Evolutionary conservation across 2,888 invertebrate species (phyloP).

Genomic region (Aromia moschata): DNA sequence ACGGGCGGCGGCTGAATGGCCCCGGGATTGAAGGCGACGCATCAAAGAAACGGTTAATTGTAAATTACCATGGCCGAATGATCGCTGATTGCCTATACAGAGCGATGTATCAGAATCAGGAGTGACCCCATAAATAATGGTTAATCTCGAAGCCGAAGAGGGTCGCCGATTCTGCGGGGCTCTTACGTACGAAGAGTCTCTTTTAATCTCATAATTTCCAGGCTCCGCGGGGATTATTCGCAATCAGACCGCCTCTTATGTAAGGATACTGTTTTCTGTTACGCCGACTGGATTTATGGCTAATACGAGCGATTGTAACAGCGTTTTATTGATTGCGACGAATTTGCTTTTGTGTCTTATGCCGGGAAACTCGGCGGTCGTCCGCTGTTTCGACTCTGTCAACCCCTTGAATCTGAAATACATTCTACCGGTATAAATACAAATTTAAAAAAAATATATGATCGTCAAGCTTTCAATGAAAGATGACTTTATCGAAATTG

Average conservation of each 20-base stretch:
- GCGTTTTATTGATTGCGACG: slow-evolving; percentile 10
- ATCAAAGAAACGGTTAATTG: slow-evolving; percentile 52
- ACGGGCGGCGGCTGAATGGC: slow-evolving; percentile 31
- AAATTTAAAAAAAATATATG: too few relatives aligned
- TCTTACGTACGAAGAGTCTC: slow-evolving; percentile 34
- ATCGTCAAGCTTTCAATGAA: too few relatives aligned
- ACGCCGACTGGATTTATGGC: slow-evolving; percentile 17
- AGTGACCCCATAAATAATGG: slow-evolving; percentile 60
- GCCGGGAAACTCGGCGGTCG: too few relatives aligned
- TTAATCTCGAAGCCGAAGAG: slow-evolving; percentile 59
- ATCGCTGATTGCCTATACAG: slow-evolving; percentile 61
- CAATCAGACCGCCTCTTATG: slow-evolving; percentile 36
- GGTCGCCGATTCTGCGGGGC: slow-evolving; percentile 41
- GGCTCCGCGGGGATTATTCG: slow-evolving; percentile 37
- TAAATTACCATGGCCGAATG: slow-evolving; percentile 60
- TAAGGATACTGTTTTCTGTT: slow-evolving; percentile 33
- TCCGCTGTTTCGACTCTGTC: too few relatives aligned
- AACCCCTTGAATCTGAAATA: too few relatives aligned
- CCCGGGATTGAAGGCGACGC: slow-evolving; percentile 28
- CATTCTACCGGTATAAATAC: too few relatives aligned
- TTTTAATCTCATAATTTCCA: slow-evolving; percentile 41
- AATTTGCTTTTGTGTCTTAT: slow-evolving; percentile 5
- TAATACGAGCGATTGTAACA: slow-evolving; percentile 14
- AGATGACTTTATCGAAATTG: too few relatives aligned
- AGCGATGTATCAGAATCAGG: slow-evolving; percentile 51